Evolutionary conservation across 2,797 vertebrate species (phyloP), one percentile per base, ranked within the genome.

Genomic region (Spea hammondii): DNA sequence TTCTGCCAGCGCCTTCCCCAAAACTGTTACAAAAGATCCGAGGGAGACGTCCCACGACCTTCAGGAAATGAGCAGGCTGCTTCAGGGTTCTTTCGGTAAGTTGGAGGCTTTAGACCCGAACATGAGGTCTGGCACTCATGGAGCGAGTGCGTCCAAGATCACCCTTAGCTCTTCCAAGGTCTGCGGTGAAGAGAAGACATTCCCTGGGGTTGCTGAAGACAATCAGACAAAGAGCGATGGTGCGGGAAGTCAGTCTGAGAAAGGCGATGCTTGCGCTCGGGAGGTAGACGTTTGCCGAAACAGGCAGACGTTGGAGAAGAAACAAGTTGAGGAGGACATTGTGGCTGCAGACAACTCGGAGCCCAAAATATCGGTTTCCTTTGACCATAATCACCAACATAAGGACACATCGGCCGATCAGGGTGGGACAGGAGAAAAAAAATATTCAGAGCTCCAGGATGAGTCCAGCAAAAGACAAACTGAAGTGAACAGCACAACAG

Each of bases 1-100:
- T 48, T 60, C 84, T 44, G 6, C 83, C 6, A 79, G 84, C 85
- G 85, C 86, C 85, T 88, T 88, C n/a, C 9, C 1, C 32, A 79
- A 32, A 74, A 57, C 32, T 32, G 6, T 11, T 4, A 13, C 44
- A 0, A 32, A 12, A 2, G 47, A 6, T 7, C 32, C 4, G 0
- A 1, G 1, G 5, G 74, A 46, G 0, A 49, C 11, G 5, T 49
- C 4, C 6, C 54, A 0, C 77, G 70, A 83, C 10, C 46, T 65
- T 1, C 74, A 69, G 62, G 68, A 68, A 2, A 83, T 87, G 54
- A 4, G 64, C 0, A 45, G 53, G 62, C 54, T 84, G 79, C 47
- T 85, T 7, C 76, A 12, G 70, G 87, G 88, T 3, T 79, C 78
- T 11, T 87, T 87, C 0, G 86, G 85, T n/a, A 83, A 67, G 12